These are phyloP conservation scores for Liparis tanakae DNA, from an alignment of 2,797 vertebrate genomes.

Conservation along the genomic window DNA sequence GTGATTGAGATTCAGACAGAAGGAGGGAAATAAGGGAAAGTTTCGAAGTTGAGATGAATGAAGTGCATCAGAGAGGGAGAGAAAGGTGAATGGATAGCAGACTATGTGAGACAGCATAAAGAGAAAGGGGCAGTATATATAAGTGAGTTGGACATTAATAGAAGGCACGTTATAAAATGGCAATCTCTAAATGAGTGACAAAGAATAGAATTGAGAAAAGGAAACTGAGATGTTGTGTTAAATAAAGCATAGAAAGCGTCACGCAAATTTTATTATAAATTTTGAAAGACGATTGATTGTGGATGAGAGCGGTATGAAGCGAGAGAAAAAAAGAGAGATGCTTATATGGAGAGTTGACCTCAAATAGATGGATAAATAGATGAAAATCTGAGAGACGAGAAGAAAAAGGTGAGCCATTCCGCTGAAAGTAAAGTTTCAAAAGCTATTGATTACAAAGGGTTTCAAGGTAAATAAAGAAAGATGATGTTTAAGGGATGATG, in stretches of 20 bases:
- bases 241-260: conserved; percentile 24
- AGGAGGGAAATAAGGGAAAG: conserved; percentile 46
- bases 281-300: conserved; percentile 27
- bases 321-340: conserved; percentile 14
- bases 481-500: conserved; percentile 37
- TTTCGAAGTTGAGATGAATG: conserved; percentile 62
- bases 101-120: conserved; percentile 26
- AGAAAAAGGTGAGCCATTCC: conserved; percentile 25
- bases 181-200: not conserved
- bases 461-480: conserved; percentile 55
- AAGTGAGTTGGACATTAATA: conserved; percentile 32
- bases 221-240: conserved; percentile 5
- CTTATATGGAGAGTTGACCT: conserved; percentile 18
- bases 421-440: conserved; percentile 57
- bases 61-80: conserved; percentile 40
- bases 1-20: conserved; percentile 56
- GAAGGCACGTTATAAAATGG: conserved; percentile 20
- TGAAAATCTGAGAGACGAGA: conserved; percentile 22
- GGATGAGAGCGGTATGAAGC: not conserved
- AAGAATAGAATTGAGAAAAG: not conserved
- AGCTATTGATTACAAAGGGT: conserved; percentile 53
- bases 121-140: conserved; percentile 24
- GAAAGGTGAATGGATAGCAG: conserved; percentile 50
- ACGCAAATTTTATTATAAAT: conserved; percentile 30
- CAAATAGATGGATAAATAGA: conserved; percentile 33